Evolutionary conservation across 2,888 invertebrate genomes (phyloP).

Genomic region (Ethmia dodecea): DNA sequence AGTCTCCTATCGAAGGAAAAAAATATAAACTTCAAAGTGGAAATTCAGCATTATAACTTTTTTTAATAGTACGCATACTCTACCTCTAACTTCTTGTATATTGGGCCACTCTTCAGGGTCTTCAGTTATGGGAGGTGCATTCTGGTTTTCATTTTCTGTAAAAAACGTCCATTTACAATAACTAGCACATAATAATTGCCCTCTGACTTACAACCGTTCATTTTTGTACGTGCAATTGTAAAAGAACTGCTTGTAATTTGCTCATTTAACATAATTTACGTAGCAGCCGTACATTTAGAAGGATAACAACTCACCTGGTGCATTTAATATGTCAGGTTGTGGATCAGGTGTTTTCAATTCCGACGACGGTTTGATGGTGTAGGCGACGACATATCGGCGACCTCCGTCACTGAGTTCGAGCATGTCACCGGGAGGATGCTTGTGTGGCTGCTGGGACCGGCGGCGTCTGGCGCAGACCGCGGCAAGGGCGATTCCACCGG

Average conservation of each 20-base stretch:
- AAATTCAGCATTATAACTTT: neutral
- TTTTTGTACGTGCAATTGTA: too few species aligned
- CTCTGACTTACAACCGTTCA: too few species aligned
- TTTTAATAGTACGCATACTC: too few species aligned
- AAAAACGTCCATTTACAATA: too few species aligned
- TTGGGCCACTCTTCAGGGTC: constrained; percentile 69
- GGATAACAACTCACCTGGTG: constrained; percentile 79
- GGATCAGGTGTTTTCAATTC: constrained; percentile 78
- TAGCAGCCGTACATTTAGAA: too few species aligned
- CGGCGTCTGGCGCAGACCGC: constrained; percentile 52
- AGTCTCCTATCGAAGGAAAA: constrained; percentile 43
- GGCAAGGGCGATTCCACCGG: constrained; percentile 49
- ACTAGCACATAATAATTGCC: too few species aligned
- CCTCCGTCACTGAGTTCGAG: constrained; percentile 87
- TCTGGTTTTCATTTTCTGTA: constrained; percentile 56
- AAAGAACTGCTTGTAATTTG: too few species aligned
- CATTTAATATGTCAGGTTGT: constrained; percentile 89
- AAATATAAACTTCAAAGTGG: neutral
- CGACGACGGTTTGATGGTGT: constrained; percentile 85
- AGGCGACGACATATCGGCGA: constrained; percentile 90
- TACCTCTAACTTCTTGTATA: constrained; percentile 68
- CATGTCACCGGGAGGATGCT: constrained; percentile 68
- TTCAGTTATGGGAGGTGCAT: constrained; percentile 35
- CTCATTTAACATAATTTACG: too few species aligned
- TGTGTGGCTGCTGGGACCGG: constrained; percentile 55